Evolutionary conservation across 2,888 invertebrate genomes (phyloP).

Genomic region (Malacosoma neustria): DNA sequence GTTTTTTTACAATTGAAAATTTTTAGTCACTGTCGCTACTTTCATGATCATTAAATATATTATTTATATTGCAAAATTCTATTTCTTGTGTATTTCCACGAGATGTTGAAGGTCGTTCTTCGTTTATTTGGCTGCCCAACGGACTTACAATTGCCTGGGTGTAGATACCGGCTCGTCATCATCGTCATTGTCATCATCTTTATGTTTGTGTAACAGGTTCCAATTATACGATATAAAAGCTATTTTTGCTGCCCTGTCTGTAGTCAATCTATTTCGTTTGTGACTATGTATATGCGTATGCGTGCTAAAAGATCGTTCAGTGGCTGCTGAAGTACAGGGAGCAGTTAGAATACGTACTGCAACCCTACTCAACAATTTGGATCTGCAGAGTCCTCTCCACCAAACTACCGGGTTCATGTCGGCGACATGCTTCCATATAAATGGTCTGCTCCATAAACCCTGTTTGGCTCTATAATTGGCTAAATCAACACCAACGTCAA

Average conservation of each 20-base stretch:
- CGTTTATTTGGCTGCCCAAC: no score
- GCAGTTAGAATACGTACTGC: slow-evolving; percentile 15
- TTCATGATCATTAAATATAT: slow-evolving; percentile 5
- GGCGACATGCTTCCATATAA: slow-evolving; percentile 10
- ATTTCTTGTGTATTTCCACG: no score
- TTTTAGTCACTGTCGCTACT: slow-evolving; percentile 4
- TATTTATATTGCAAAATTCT: no score
- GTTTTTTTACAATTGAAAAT: no score
- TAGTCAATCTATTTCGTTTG: slow-evolving; percentile 16
- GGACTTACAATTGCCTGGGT: no score
- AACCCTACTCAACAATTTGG: slow-evolving; percentile 11
- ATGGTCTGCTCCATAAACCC: slow-evolving; percentile 12
- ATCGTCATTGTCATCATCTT: no score
- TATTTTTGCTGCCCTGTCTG: slow-evolving; percentile 13
- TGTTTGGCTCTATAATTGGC: slow-evolving; percentile 14
- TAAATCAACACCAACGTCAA: slow-evolving; percentile 12
- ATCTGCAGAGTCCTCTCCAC: slow-evolving; percentile 10
- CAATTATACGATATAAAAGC: slow-evolving; percentile 9
- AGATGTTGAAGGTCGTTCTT: no score
- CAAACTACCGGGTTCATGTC: slow-evolving; percentile 11
- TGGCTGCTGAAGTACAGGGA: slow-evolving; percentile 14
- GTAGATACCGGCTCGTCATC: slow-evolving; percentile 7
- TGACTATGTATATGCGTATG: slow-evolving; percentile 14
- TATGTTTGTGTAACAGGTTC: slow-evolving; percentile 9
- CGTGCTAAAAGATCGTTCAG: slow-evolving; percentile 13